These are phyloP conservation scores for Seira musarum DNA, from an alignment of 2,888 invertebrate genomes.

Conservation along the genomic window DNA sequence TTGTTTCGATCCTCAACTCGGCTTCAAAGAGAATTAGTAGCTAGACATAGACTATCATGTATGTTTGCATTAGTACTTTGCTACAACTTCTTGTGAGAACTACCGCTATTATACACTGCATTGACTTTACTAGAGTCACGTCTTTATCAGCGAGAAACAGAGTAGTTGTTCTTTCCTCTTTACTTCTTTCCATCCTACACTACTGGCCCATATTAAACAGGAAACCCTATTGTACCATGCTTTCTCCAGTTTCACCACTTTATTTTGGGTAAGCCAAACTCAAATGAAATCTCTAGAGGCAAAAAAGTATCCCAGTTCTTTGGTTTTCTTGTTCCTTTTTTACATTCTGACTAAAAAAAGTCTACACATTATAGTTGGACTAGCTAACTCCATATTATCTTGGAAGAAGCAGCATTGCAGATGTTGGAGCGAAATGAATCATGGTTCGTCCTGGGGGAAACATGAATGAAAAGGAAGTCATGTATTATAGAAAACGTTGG, in stretches of 20 bases:
- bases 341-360: background rate
- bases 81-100: background rate
- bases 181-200: slow-evolving; percentile 11
- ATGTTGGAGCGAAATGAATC: slow-evolving; percentile 34
- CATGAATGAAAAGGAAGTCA: slow-evolving; percentile 32
- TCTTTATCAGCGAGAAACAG: background rate
- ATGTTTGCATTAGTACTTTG: background rate
- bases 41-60: background rate
- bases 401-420: slow-evolving; percentile 38
- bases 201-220: slow-evolving; percentile 36
- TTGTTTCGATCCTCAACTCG: slow-evolving; percentile 41
- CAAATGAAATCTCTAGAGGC: background rate
- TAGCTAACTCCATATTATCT: background rate
- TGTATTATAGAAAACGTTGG: slow-evolving; percentile 4
- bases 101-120: background rate
- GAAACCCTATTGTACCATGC: slow-evolving; percentile 21
- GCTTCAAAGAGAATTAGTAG: slow-evolving; percentile 17
- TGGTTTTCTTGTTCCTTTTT: background rate
- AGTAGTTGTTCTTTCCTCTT: background rate
- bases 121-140: background rate
- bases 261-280: background rate
- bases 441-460: slow-evolving; percentile 34
- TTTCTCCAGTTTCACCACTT: slow-evolving; percentile 22
- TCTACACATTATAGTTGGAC: background rate
- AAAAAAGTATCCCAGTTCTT: background rate